These are phyloP conservation scores for Ophion obscuratus DNA, from an alignment of 2,888 invertebrate genomes.

Conservation along the genomic window DNA sequence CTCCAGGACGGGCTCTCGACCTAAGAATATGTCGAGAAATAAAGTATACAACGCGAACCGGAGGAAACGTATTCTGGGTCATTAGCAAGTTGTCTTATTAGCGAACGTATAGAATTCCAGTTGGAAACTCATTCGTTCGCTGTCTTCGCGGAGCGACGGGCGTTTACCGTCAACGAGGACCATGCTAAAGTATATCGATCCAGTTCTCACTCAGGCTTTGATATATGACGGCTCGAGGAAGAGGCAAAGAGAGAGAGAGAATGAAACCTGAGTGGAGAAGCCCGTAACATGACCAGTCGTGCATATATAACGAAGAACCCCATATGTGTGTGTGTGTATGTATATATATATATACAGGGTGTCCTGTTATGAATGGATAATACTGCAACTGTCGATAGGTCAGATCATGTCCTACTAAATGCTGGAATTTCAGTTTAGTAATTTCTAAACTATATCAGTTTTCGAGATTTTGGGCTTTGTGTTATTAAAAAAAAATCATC, in stretches of 20 bases:
- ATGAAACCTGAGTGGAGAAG: slow-evolving; percentile 26
- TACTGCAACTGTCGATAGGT: too few relatives aligned
- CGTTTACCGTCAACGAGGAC: slow-evolving; percentile 58
- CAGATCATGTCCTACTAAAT: too few relatives aligned
- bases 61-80: slow-evolving; percentile 20
- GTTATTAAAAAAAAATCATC: too few relatives aligned
- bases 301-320: slow-evolving; percentile 45
- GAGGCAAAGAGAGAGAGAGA: slow-evolving; percentile 5
- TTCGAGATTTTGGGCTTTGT: too few relatives aligned
- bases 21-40: not conserved
- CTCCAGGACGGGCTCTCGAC: not conserved
- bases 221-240: slow-evolving; percentile 55
- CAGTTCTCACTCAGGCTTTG: slow-evolving; percentile 49
- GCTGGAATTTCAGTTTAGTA: too few relatives aligned
- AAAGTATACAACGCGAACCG: not conserved
- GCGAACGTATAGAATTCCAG: slow-evolving; percentile 50
- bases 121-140: slow-evolving; percentile 62
- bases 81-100: slow-evolving; percentile 62
- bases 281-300: slow-evolving; percentile 47
- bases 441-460: too few relatives aligned
- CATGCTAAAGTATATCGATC: slow-evolving; percentile 62
- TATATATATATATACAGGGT: not conserved
- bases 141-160: slow-evolving; percentile 59
- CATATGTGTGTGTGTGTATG: not conserved
- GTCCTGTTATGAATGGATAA: too few relatives aligned